Evolutionary conservation across 2,888 invertebrate genomes (phyloP).

Genomic region (Hoplodrina ambigua): DNA sequence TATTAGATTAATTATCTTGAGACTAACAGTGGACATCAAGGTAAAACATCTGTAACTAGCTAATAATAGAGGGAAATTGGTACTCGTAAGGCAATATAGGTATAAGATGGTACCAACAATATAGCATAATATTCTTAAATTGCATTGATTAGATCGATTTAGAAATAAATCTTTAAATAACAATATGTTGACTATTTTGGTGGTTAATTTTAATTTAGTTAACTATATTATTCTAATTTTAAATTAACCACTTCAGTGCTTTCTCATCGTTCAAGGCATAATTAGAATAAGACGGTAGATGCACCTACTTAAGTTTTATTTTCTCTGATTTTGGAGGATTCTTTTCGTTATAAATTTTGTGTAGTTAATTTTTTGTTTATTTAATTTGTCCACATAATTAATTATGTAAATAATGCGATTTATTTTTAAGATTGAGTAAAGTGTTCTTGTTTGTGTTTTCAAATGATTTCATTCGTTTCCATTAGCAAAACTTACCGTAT

Average conservation of each 20-base stretch:
- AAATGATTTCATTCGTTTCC: slow-evolving; percentile 7
- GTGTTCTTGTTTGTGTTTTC: slow-evolving; percentile 3
- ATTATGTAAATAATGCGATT: neutral
- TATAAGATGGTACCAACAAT: neutral
- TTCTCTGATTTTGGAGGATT: neutral
- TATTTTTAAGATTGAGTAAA: neutral
- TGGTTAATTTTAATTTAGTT: too few relatives aligned
- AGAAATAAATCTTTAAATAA: too few relatives aligned
- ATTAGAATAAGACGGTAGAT: neutral
- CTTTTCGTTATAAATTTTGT: too few relatives aligned
- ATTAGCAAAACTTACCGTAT: slow-evolving; percentile 79
- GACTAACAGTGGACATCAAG: slow-evolving; percentile 48
- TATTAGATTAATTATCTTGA: slow-evolving; percentile 50
- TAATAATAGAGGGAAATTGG: slow-evolving; percentile 23
- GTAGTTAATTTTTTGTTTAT: neutral
- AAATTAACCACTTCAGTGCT: neutral
- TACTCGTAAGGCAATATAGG: neutral
- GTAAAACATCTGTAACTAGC: slow-evolving; percentile 28
- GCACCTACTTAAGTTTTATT: neutral
- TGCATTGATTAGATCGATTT: neutral
- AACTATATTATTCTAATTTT: too few relatives aligned
- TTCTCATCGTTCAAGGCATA: neutral
- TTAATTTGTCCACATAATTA: too few relatives aligned
- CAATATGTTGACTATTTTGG: too few relatives aligned
- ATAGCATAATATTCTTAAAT: neutral